Base-by-base conservation (phyloP, 2,113 vertebrate genomes). In the Choloepus hoffmanni region DNA sequence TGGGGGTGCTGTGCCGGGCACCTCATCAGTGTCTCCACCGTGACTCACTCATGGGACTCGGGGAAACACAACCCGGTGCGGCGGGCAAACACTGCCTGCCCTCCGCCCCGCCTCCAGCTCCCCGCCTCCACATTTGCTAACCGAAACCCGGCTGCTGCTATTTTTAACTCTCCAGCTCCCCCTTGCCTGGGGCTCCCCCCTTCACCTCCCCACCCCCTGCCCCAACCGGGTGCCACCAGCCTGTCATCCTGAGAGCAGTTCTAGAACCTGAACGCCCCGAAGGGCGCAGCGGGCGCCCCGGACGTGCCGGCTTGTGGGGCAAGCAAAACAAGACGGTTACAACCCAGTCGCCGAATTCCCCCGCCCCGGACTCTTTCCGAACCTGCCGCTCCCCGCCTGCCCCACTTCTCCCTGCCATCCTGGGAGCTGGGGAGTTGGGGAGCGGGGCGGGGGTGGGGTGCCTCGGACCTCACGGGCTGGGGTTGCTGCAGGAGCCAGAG, bases 101-200 rank as follows among this genome's bases (percentile, higher is more conserved):
- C 63, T 90, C 94, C 55, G 94, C 97, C 97, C 97, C 96, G 89
- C 97, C 97, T 94, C 96, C 97, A 94, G 84, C 96, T 96, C 96
- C 94, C 97, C 97, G 96, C 97, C 97, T 97, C 97, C 97, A 97
- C 97, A 96, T 97, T 98, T 97, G 97, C 96, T 97, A 98, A 98
- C 97, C 96, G 97, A 98, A 98, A 98, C 97, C 96, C 62, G 96
- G 89, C 96, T 95, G 95, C 58, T 89, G 96, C 97, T 98, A 98
- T 98, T 98, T 98, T 98, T 98, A 98, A 97, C 95, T 91, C 96
- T 97, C 95, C 96, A 95, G 94, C 97, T 97, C 96, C 96, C 97
- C 96, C 92, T 93, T 0, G 96, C 94, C 84, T 93, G 96, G 97
- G 96, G 97, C 97, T 98, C 96, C 96, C 96, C 96, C 96, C 95